Base-by-base conservation (phyloP, 2,888 invertebrate species). In the Pherbina coryleti region DNA sequence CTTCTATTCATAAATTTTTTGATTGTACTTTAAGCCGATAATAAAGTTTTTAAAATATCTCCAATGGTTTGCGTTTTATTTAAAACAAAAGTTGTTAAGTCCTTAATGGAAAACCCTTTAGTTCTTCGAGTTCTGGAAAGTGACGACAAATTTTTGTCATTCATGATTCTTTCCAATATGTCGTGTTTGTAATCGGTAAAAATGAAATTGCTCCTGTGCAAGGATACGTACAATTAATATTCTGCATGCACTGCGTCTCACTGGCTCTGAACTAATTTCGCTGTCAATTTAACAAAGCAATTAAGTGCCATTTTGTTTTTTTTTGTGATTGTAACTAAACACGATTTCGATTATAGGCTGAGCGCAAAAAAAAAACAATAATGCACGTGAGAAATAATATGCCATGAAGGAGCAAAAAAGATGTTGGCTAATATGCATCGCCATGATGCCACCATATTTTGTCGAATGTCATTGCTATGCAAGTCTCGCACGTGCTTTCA, bases 271-370 rank as follows among this genome's bases (percentile, higher is more conserved):
- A 72, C 72, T 72, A 73, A 73, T 73, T 73, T 73, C 60, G 74
- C 74, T 66, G 74, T 74, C 74, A 74, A 66, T 74, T 74, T 74
- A 53, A 74, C 51, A 74, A 37, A 31, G 64, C 53, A 74, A 74
- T 74, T 74, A 74, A 74, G 74, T 66, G 14, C 9, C 31, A 49
- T 28, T 28, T 44, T n/a, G 19, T 7, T 49, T 51, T 49, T 37
- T 49, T 37, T 57, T 57, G 22, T 22, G 67, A 31, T 44, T 37
- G 60, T n/a, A 11, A 51, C 64, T 28, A 28, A 51, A 55, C 75
- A 75, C 75, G 75, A 75, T 75, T 75, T 66, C 37, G 75, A 62
- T 55, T 66, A 75, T 25, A 4, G 17, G 31, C 51, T 37, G n/a
- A 5, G 3, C 49, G 5, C 14, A 28, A 70, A 70, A n/a, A 49